A percentile compares a stretch with the other conserved stretches of the same genome.
Evolutionary conservation across 1,140 invertebrate genomes (phyloP).

Genomic region (Drosophila kanapiae): DNA sequence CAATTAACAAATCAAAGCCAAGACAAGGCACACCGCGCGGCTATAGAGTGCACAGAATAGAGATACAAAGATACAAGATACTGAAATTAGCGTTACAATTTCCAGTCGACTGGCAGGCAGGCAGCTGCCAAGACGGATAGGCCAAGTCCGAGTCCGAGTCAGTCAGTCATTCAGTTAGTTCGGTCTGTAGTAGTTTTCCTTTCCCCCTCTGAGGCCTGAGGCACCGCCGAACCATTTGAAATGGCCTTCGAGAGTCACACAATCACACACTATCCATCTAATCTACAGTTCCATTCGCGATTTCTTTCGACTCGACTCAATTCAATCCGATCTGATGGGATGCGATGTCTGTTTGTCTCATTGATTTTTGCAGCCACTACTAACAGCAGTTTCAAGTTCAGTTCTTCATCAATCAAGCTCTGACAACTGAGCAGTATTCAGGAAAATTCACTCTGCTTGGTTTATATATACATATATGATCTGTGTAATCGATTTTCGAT

Average conservation of each 20-base stretch:
- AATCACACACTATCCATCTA: conserved; percentile 59
- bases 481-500: conserved; percentile 56
- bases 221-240: conserved; percentile 31
- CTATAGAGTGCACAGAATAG: conserved; percentile 25
- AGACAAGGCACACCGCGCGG: conserved; percentile 41
- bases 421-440: conserved; percentile 62
- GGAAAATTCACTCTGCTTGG: conserved; percentile 27
- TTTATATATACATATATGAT: conserved; percentile 6
- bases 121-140: conserved; percentile 60
- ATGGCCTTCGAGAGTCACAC: conserved; percentile 63
- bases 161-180: conserved; percentile 38
- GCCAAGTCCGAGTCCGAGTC: conserved; percentile 54
- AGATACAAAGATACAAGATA: conserved; percentile 44
- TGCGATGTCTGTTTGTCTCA: conserved; percentile 63
- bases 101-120: conserved; percentile 45
- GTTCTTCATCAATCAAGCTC: conserved; percentile 76
- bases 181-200: neutral
- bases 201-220: neutral
- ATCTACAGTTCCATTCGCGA: conserved; percentile 67
- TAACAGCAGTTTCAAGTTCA: conserved; percentile 74
- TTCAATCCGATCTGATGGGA: conserved; percentile 23
- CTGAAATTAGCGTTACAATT: conserved; percentile 79
- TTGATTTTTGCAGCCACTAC: conserved; percentile 58
- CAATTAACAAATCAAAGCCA: conserved; percentile 76
- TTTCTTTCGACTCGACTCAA: conserved; percentile 32